These are phyloP conservation scores for Hipposideros armiger DNA, from an alignment of 2,113 vertebrate species.

Conservation along the genomic window DNA sequence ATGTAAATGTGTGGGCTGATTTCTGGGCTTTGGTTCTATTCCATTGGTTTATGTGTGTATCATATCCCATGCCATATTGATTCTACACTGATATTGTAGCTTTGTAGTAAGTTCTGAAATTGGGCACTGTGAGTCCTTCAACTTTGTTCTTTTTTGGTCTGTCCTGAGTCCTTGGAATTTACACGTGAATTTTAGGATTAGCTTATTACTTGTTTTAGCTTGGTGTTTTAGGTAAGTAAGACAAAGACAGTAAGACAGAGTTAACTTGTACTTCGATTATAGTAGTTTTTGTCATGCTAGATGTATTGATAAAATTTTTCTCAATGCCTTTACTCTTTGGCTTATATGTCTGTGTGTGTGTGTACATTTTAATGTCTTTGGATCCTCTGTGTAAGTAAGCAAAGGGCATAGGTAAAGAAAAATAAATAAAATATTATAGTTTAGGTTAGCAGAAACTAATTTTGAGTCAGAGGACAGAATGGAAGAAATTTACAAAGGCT, in stretches of 20 bases:
- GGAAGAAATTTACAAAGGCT: not conserved
- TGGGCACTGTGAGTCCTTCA: not conserved
- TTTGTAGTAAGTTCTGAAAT: conserved; percentile 42
- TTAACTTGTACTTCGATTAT: not conserved
- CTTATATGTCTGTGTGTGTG: not conserved
- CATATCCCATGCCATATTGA: not conserved
- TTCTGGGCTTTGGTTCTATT: not conserved
- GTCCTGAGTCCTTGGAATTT: not conserved
- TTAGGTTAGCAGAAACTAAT: conserved; percentile 9
- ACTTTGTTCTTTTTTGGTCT: not conserved
- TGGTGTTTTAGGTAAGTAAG: not conserved
- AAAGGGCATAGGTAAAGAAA: conserved; percentile 17
- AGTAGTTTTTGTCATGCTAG: not conserved
- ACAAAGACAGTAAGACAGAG: not conserved
- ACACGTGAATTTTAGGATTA: not conserved
- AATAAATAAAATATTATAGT: not conserved
- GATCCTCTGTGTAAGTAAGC: not conserved
- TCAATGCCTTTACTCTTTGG: not conserved
- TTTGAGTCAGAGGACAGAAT: not conserved
- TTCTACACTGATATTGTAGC: not conserved
- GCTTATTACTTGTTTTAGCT: not conserved
- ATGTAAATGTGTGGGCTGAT: not conserved
- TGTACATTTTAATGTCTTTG: not conserved
- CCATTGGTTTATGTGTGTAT: not conserved
- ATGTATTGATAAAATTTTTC: not conserved